Evolutionary conservation across 2,113 vertebrate genomes (phyloP).

Genomic region (Ammodytes dubius): DNA sequence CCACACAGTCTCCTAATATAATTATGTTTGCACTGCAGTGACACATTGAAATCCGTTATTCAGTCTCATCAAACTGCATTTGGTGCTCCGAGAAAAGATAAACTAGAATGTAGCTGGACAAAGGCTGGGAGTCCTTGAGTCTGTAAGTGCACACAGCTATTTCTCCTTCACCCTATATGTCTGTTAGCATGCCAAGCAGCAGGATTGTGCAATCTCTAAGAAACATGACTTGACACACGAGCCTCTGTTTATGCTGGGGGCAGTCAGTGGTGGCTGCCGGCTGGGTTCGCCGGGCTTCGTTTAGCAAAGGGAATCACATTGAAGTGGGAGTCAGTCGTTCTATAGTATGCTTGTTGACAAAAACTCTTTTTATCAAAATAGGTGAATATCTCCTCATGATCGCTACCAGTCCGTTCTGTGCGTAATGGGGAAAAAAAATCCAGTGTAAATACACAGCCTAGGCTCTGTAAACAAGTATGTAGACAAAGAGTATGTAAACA

Average conservation of each 20-base stretch:
- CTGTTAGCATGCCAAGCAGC: constrained; percentile 6
- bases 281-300: background rate
- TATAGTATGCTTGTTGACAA: too few relatives aligned
- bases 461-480: too few relatives aligned
- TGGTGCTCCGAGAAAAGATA: background rate
- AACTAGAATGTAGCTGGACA: background rate
- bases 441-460: too few relatives aligned
- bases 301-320: background rate
- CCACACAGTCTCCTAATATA: background rate
- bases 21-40: constrained; percentile 9
- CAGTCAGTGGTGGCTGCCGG: background rate
- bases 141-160: background rate
- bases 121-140: background rate
- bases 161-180: background rate
- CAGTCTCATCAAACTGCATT: constrained; percentile 22
- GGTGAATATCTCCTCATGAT: too few relatives aligned
- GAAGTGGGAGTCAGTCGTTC: too few relatives aligned
- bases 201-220: constrained; percentile 38
- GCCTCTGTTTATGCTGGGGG: constrained; percentile 33
- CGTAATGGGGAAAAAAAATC: too few relatives aligned
- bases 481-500: too few relatives aligned
- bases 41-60: background rate
- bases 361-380: too few relatives aligned
- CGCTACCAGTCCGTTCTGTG: too few relatives aligned
- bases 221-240: constrained; percentile 48